phyloP scores from a whole-genome alignment of 2,888 invertebrate genomes.

The Andrena bicolor region DNA sequence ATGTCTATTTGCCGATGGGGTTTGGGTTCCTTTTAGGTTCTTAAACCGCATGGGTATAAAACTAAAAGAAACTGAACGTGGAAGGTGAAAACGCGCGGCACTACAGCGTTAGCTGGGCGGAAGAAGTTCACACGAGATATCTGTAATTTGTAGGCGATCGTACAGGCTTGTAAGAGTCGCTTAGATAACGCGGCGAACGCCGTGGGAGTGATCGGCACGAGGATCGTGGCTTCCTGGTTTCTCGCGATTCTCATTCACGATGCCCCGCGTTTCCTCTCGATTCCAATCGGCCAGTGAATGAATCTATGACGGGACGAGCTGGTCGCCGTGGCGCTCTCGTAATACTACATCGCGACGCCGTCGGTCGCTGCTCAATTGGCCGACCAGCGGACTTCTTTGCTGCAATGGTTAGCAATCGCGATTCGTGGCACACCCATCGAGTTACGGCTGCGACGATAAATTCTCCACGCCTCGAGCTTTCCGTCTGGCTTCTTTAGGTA shows the following conservation, averaged over 20 bases:
- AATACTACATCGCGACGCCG: background rate
- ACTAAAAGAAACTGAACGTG: background rate
- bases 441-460: too few species aligned
- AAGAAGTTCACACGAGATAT: conserved; percentile 29
- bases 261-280: conserved; percentile 35
- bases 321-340: background rate
- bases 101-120: background rate
- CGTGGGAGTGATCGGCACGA: conserved; percentile 53
- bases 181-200: conserved; percentile 45
- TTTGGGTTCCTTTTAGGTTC: too few species aligned
- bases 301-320: background rate
- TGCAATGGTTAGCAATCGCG: too few species aligned
- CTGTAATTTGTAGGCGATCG: conserved; percentile 20
- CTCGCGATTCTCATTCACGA: conserved; percentile 55
- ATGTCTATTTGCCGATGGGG: background rate
- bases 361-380: background rate
- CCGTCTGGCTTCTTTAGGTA: background rate
- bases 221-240: conserved; percentile 50
- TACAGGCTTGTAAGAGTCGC: conserved; percentile 31
- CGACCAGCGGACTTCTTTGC: background rate
- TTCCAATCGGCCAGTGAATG: conserved; percentile 4
- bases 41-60: background rate
- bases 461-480: background rate
- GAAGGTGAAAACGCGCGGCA: background rate
- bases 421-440: too few species aligned